Conservation (phyloP, 2,888 invertebrate species). For the Scrobipalpa costella region DNA sequence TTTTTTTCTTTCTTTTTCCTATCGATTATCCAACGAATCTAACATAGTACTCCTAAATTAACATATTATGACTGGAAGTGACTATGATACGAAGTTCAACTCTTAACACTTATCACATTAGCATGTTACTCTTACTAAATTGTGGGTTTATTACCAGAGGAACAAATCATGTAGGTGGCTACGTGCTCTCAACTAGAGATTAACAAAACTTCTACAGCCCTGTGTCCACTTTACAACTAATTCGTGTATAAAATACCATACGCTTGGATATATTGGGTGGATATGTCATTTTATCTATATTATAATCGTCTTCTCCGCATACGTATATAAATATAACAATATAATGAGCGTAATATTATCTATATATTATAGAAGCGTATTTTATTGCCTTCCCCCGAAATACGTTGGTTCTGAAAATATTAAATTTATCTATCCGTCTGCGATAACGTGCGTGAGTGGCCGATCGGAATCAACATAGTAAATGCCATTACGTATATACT, state of each 20-base stretch:
- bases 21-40: no score
- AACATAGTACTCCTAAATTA: conserved; percentile 71
- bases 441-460: conserved; percentile 16
- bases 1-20: conserved; percentile 55
- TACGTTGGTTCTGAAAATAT: conserved; percentile 51
- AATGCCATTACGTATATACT: conserved; percentile 17
- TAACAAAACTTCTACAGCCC: conserved; percentile 52
- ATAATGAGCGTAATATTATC: conserved; percentile 51
- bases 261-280: conserved; percentile 26
- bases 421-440: conserved; percentile 8
- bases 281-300: conserved; percentile 31
- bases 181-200: conserved; percentile 43
- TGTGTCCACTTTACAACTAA: conserved; percentile 43
- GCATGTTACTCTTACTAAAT: conserved; percentile 54
- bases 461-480: conserved; percentile 24
- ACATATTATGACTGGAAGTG: conserved; percentile 81
- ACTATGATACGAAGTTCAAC: conserved; percentile 74
- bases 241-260: conserved; percentile 18
- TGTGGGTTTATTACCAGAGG: conserved; percentile 63
- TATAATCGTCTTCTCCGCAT: conserved; percentile 21
- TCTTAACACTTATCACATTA: conserved; percentile 75
- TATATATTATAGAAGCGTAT: conserved; percentile 83
- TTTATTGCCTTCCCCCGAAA: conserved; percentile 86
- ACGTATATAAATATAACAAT: conserved; percentile 30
- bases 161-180: conserved; percentile 57